A percentile compares a stretch with the other conserved stretches of the same genome.
These are phyloP conservation scores for Cryptomyrus ogoouensis DNA, from an alignment of 2,113 vertebrate genomes.

Conservation along the genomic window DNA sequence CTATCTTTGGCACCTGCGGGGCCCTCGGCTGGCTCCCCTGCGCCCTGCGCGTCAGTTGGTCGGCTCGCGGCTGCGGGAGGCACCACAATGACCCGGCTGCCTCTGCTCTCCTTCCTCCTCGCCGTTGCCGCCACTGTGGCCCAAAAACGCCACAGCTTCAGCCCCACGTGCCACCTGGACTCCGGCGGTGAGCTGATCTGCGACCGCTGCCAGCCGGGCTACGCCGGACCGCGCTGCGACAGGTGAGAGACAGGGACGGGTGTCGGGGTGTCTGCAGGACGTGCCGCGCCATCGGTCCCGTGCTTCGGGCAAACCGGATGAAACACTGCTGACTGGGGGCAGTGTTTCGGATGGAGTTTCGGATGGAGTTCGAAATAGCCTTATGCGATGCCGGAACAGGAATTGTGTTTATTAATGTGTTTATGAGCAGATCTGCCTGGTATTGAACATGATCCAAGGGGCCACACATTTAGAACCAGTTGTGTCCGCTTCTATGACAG, in stretches of 20 bases:
- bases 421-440: not conserved
- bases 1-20: conserved; percentile 46
- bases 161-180: conserved; percentile 81
- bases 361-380: not conserved
- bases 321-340: not conserved
- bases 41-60: conserved; percentile 23
- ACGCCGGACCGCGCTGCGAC: conserved; percentile 77
- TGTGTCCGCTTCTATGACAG: no score
- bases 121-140: conserved; percentile 33
- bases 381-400: not conserved
- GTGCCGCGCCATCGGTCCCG: not conserved
- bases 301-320: not conserved
- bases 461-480: not conserved
- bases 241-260: conserved; percentile 67
- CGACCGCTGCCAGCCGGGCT: conserved; percentile 72
- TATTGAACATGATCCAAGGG: no score
- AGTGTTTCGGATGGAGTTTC: not conserved
- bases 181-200: conserved; percentile 70
- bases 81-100: conserved; percentile 47
- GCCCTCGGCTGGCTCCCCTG: conserved; percentile 28
- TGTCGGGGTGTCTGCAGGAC: no score
- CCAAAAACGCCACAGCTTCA: conserved; percentile 73
- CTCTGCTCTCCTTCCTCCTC: conserved; percentile 49
- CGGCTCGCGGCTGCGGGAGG: conserved; percentile 32
- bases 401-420: not conserved